Conservation (phyloP, 64 coral and sea anemone genomes). For the Catalaphyllia jardinei region DNA sequence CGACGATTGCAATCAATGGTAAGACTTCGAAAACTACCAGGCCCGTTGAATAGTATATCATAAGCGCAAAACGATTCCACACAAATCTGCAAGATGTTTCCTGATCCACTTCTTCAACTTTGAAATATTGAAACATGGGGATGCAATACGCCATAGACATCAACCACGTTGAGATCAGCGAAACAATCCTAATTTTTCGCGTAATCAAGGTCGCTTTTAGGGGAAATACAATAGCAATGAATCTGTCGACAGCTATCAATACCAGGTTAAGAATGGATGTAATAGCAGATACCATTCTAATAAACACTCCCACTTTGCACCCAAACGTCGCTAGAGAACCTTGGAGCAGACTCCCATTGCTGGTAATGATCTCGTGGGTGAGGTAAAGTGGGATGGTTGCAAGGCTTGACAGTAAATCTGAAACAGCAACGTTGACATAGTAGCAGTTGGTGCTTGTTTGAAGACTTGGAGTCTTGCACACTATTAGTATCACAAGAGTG, state of each 20-base stretch:
- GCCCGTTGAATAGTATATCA: neutral
- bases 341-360: neutral
- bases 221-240: neutral
- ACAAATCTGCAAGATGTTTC: neutral
- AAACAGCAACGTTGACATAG: neutral
- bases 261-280: neutral
- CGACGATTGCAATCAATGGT: neutral
- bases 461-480: neutral
- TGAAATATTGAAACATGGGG: neutral
- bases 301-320: slow-evolving; percentile 1
- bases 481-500: neutral
- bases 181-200: no score
- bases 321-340: neutral
- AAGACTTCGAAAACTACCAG: neutral
- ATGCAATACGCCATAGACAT: neutral
- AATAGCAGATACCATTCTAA: neutral
- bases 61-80: neutral
- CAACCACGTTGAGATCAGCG: no score
- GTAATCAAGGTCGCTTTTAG: no score
- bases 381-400: neutral
- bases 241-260: slow-evolving; percentile 25
- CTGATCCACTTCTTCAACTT: neutral
- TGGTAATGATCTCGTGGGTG: slow-evolving; percentile 3
- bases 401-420: neutral
- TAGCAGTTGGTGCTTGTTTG: slow-evolving; percentile 6